These are phyloP conservation scores for Octopus bimaculoides DNA, from an alignment of 1,140 invertebrate genomes.

Conservation along the genomic window DNA sequence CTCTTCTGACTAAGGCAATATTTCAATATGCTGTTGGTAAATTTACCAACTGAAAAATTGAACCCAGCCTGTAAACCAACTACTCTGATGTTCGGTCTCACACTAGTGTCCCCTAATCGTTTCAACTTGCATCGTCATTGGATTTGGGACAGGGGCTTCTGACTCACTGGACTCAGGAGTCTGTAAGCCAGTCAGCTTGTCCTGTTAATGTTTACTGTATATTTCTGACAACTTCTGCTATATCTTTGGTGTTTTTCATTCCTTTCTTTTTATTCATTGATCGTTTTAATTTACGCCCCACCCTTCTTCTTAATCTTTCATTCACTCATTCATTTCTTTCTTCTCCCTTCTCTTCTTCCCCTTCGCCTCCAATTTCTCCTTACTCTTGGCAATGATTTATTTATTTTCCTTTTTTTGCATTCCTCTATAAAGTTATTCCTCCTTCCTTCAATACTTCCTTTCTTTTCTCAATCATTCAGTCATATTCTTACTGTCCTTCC, in stretches of 20 bases:
- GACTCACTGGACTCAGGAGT: no score
- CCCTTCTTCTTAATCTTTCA: background rate
- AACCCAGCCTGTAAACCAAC: no score
- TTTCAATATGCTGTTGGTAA: no score
- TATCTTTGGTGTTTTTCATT: background rate
- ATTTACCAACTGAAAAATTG: no score
- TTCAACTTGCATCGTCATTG: no score
- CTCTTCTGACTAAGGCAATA: no score
- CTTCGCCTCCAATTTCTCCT: background rate
- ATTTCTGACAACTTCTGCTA: background rate
- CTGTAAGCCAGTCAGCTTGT: no score
- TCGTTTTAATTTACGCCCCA: background rate
- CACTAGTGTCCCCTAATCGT: no score
- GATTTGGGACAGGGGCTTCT: no score
- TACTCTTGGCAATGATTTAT: no score
- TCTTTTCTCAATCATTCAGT: background rate
- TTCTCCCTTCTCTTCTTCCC: background rate
- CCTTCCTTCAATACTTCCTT: background rate
- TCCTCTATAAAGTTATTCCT: background rate
- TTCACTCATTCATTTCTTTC: background rate
- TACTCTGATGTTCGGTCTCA: no score
- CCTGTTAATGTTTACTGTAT: no score
- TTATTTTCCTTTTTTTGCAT: background rate
- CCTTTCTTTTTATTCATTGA: background rate
- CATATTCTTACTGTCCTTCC: background rate